Conservation (phyloP, 2,113 vertebrate species). For the Origma solitaria region DNA sequence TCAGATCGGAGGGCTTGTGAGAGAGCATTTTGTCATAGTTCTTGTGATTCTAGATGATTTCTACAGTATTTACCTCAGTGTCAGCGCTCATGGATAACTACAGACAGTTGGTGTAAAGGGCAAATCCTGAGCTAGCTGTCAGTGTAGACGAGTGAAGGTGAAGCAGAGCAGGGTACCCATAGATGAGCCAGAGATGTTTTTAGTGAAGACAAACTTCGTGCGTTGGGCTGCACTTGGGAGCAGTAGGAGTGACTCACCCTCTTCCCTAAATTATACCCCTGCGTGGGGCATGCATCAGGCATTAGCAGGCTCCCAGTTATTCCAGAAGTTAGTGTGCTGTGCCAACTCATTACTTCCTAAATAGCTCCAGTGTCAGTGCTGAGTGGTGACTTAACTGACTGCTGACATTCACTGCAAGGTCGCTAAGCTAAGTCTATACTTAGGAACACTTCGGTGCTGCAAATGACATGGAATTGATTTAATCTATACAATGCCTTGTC, state of each 20-base stretch:
- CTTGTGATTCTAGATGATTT: background rate
- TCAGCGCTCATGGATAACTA: background rate
- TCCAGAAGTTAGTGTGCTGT: conserved; percentile 36
- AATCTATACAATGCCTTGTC: background rate
- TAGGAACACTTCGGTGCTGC: conserved; percentile 32
- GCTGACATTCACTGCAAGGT: conserved; percentile 52
- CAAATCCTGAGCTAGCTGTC: background rate
- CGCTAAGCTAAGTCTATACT: conserved; percentile 26
- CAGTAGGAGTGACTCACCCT: conserved; percentile 26
- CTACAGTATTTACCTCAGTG: background rate
- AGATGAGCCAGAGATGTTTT: background rate
- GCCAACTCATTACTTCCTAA: conserved; percentile 61
- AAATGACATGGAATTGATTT: conserved; percentile 28
- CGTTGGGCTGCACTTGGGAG: background rate
- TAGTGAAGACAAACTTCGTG: background rate
- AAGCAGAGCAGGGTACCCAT: background rate
- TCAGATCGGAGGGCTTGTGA: background rate
- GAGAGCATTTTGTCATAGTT: background rate
- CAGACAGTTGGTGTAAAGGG: background rate
- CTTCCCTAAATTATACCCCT: conserved; percentile 5
- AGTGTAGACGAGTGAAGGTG: background rate
- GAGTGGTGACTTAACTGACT: conserved; percentile 43
- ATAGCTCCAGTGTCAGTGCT: conserved; percentile 54
- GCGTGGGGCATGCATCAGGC: background rate
- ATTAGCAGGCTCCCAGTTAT: conserved; percentile 25